phyloP scores from a whole-genome alignment of 2,888 invertebrate genomes.

The Adineta ricciae region DNA sequence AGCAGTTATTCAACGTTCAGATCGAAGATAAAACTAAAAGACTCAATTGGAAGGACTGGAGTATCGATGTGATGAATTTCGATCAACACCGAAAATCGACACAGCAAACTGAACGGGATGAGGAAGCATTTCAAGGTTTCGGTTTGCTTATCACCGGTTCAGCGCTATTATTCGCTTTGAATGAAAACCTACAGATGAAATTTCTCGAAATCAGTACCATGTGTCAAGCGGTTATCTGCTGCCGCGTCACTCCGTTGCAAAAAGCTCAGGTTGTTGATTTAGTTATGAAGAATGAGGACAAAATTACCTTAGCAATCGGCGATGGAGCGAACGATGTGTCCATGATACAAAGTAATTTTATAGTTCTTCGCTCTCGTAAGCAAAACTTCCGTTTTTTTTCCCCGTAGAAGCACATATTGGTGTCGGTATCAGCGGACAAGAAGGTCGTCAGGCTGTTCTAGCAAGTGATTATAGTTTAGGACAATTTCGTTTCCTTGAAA shows the following conservation, averaged over 20 bases:
- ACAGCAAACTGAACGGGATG: background rate
- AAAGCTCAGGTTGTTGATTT: conserved; percentile 83
- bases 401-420: conserved; percentile 88
- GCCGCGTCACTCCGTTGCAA: conserved; percentile 80
- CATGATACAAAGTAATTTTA: conserved; percentile 56
- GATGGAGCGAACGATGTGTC: conserved; percentile 53
- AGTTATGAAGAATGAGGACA: conserved; percentile 49
- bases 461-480: conserved; percentile 95
- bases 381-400: no score
- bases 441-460: conserved; percentile 92
- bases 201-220: conserved; percentile 39
- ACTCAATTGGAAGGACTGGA: background rate
- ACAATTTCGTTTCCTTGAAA: conserved; percentile 88
- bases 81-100: background rate
- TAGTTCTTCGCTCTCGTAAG: no score
- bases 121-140: conserved; percentile 54
- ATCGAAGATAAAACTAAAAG: background rate
- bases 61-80: background rate
- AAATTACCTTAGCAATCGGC: conserved; percentile 50
- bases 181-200: background rate
- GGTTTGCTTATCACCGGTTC: conserved; percentile 93
- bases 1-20: background rate
- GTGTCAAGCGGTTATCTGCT: conserved; percentile 83
- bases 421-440: conserved; percentile 94
- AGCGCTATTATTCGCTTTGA: conserved; percentile 57